Evolutionary conservation across 1,140 invertebrate species (phyloP).

Genomic region (Acromyrmex charruanus): DNA sequence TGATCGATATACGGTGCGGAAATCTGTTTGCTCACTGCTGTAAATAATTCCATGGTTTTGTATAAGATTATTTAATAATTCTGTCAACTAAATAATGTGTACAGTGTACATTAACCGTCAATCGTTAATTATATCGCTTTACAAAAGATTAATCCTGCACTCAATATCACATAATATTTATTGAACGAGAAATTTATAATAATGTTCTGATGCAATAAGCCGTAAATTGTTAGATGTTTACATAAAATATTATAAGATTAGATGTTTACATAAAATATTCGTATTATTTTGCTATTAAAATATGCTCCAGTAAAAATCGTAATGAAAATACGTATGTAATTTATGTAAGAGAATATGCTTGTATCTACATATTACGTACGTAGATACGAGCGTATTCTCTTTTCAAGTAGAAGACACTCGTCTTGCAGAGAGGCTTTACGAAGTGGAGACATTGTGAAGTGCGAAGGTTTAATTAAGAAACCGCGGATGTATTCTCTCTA

Average conservation of each 20-base stretch:
- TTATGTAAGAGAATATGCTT: too few relatives aligned
- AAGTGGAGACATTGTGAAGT: constrained; percentile 29
- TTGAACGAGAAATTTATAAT: not conserved
- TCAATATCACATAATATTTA: not conserved
- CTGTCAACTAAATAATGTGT: not conserved
- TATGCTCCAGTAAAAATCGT: not conserved
- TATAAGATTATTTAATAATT: not conserved
- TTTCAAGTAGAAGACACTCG: constrained; percentile 2
- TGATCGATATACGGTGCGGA: not conserved
- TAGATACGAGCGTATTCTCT: not conserved
- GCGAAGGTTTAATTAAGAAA: constrained; percentile 55
- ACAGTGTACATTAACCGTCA: not conserved
- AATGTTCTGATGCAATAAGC: not conserved
- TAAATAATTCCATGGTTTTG: not conserved
- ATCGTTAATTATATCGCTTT: constrained; percentile 2
- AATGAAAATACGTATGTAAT: not conserved
- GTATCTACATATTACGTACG: too few relatives aligned
- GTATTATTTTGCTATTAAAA: not conserved
- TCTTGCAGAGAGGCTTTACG: not conserved
- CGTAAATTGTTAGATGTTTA: not conserved
- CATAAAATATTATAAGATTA: not conserved
- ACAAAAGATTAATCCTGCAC: constrained; percentile 16
- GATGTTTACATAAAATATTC: constrained; percentile 1
- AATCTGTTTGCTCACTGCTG: constrained; percentile 11
- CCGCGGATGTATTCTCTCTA: not conserved